phyloP scores from a whole-genome alignment of 2,888 invertebrate genomes.

The Diarsia dahlii region DNA sequence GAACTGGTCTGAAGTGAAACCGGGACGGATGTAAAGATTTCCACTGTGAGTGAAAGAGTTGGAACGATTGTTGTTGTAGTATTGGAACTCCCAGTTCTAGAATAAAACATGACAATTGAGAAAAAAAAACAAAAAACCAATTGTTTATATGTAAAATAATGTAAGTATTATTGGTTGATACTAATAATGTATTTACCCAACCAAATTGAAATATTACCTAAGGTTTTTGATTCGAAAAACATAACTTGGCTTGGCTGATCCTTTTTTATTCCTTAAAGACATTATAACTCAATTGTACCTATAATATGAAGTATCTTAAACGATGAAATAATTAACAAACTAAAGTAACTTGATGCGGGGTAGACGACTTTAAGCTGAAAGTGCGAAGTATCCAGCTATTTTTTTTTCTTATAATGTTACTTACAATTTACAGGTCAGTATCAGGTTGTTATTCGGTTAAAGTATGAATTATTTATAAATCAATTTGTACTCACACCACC shows the following conservation, averaged over 20 bases:
- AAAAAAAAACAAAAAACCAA: no score
- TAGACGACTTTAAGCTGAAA: neutral
- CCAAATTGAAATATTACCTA: no score
- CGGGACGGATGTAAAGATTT: conserved; percentile 91
- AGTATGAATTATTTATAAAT: neutral
- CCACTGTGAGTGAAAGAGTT: conserved; percentile 92
- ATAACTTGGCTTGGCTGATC: no score
- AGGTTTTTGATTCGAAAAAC: no score
- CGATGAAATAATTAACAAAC: no score
- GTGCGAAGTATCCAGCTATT: neutral
- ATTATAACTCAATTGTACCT: no score
- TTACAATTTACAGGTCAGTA: neutral
- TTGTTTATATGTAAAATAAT: no score
- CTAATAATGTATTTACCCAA: no score
- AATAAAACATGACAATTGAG: conserved; percentile 63
- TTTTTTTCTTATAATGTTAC: neutral
- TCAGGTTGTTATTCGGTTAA: neutral
- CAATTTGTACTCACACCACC: conserved; percentile 90
- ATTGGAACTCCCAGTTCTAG: conserved; percentile 94
- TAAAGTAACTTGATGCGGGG: no score
- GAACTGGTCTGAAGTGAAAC: conserved; percentile 89
- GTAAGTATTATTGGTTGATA: no score
- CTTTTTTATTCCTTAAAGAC: no score
- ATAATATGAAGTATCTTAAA: no score
- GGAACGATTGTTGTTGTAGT: conserved; percentile 92